Percentiles rank a stretch among this genome's conserved stretches.
phyloP scores from a whole-genome alignment of 2,797 vertebrate species.

The Halcyon badia region DNA sequence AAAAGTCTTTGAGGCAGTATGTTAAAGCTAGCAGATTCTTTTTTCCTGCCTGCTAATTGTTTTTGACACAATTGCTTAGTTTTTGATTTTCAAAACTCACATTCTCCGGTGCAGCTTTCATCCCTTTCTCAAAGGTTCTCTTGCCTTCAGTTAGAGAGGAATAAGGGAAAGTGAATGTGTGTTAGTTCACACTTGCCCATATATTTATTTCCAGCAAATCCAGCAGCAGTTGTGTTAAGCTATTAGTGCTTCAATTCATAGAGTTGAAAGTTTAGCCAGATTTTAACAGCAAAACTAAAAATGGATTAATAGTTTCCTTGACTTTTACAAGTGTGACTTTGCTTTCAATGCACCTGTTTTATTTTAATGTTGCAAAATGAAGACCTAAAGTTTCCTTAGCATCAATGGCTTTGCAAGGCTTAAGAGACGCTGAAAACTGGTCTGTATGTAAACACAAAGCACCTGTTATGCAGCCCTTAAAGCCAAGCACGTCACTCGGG shows the following conservation, averaged over 20 bases:
- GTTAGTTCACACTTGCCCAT: not conserved
- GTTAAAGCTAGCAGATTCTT: not conserved
- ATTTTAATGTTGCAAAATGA: not conserved
- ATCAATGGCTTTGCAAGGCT: not conserved
- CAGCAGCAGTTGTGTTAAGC: not conserved
- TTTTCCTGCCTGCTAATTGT: not conserved
- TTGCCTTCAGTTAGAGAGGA: not conserved
- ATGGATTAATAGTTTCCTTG: not conserved
- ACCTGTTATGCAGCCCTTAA: not conserved
- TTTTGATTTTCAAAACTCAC: not conserved
- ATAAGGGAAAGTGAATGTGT: not conserved
- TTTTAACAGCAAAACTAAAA: conserved; percentile 8
- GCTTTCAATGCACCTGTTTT: no score
- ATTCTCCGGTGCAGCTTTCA: not conserved
- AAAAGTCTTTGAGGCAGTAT: not conserved
- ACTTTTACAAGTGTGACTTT: not conserved
- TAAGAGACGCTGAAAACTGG: not conserved
- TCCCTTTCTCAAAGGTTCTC: not conserved
- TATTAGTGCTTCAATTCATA: not conserved
- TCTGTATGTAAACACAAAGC: not conserved
- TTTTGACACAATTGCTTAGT: not conserved
- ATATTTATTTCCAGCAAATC: not conserved
- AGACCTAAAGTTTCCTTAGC: not conserved
- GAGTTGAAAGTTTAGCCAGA: not conserved
- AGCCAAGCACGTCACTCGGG: not conserved